Evolutionary conservation across 2,888 invertebrate species (phyloP).

Genomic region (Oscheius sp.): DNA sequence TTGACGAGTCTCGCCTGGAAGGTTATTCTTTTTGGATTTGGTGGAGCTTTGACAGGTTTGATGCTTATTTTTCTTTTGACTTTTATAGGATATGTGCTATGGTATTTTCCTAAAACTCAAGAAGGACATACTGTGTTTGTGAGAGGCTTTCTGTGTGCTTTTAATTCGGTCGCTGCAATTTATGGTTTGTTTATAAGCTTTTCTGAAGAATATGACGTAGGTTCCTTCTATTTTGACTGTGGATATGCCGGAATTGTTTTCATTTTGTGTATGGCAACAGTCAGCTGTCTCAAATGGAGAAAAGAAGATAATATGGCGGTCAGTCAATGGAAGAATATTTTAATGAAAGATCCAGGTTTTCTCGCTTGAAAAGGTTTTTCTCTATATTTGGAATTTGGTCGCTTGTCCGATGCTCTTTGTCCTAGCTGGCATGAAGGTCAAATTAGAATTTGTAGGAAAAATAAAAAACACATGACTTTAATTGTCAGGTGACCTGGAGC

Average conservation of each 20-base stretch:
- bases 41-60: conserved; percentile 35
- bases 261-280: conserved; percentile 32
- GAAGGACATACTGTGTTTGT: conserved; percentile 42
- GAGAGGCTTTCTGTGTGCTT: conserved; percentile 35
- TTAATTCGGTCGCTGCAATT: conserved; percentile 37
- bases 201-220: conserved; percentile 39
- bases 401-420: conserved; percentile 42
- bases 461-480: neutral
- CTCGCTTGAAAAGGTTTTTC: conserved; percentile 19
- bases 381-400: conserved; percentile 42
- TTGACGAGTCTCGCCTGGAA: conserved; percentile 19
- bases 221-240: conserved; percentile 37
- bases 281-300: conserved; percentile 41
- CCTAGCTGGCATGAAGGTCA: conserved; percentile 41
- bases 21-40: conserved; percentile 29
- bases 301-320: conserved; percentile 32
- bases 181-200: conserved; percentile 26
- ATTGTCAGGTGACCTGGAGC: conserved; percentile 21
- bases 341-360: neutral
- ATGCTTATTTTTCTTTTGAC: too few relatives aligned
- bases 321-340: neutral
- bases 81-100: conserved; percentile 34
- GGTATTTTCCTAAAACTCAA: conserved; percentile 29
- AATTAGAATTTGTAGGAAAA: conserved; percentile 30
- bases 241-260: conserved; percentile 44